A percentile compares a stretch with the other conserved stretches of the same genome.
Conservation (phyloP, 2,888 invertebrate genomes). For the Flexamia atlantica region DNA sequence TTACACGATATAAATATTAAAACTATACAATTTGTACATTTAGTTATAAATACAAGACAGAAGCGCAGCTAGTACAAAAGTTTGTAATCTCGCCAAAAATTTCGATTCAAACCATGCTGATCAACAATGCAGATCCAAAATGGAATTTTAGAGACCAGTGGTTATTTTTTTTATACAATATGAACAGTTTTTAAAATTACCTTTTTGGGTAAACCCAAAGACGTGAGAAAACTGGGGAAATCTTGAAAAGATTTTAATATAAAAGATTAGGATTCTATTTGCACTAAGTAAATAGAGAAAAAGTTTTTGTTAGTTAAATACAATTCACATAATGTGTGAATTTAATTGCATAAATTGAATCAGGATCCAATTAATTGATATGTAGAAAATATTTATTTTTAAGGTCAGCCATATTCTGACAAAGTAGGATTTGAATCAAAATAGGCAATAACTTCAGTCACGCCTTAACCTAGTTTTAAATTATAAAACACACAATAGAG, state of each 20-base stretch:
- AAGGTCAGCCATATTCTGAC: background rate
- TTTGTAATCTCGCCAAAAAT: background rate
- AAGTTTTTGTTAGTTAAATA: background rate
- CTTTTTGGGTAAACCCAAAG: background rate
- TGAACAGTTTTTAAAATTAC: background rate
- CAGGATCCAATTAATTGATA: background rate
- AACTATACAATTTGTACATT: slow-evolving; percentile 55
- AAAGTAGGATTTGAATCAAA: slow-evolving; percentile 35
- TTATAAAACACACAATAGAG: slow-evolving; percentile 27
- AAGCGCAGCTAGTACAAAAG: slow-evolving; percentile 50
- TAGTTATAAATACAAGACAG: slow-evolving; percentile 34
- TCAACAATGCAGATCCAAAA: too few relatives aligned
- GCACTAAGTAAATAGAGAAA: background rate
- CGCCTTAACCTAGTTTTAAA: slow-evolving; percentile 33
- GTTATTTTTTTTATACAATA: too few relatives aligned
- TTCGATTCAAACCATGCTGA: slow-evolving; percentile 10
- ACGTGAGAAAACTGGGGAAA: background rate
- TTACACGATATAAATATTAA: slow-evolving; percentile 38
- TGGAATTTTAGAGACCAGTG: too few relatives aligned
- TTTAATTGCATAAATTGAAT: background rate
- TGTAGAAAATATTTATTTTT: background rate
- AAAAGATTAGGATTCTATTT: background rate
- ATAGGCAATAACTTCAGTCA: slow-evolving; percentile 28
- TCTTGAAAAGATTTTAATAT: background rate
- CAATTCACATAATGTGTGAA: background rate